Evolutionary conservation across 2,888 invertebrate species (phyloP), one percentile per base, ranked within the genome.

Genomic region (Heliconius charithonia): DNA sequence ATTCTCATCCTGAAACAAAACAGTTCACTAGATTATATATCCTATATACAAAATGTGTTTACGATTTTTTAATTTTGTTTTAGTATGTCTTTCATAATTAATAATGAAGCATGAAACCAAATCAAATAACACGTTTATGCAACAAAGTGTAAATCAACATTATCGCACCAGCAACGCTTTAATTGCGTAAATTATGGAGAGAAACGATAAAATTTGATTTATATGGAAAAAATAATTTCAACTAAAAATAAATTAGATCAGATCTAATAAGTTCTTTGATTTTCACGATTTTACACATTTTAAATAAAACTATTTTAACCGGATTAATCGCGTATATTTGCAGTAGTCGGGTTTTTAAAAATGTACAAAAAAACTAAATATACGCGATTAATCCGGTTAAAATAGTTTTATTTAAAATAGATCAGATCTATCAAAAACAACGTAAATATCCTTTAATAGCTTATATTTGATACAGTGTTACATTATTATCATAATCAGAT

Each of bases 1-100:
- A 56, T 77, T 74, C 63, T 62, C 74, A 63, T 67, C 76, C 81
- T 81, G 80, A 7, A 79, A 81, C 70, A 78, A 79, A 78, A 16
- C 13, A 27, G 16, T 27, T 27, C 6, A 16, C 63, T 63, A 13
- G 13, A 27, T 4, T 63, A 25, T 63, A 25, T 22, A 22, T 22
- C 13, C 22, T 6, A 7, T 32, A 32, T 4, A 4, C 3, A 4
- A 66, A 41, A 69, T 25, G 3, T 16, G 25, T 69, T 27, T 41
- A 45, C 6, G 25, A 25, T 16, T 41, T 69, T 25, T 69, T 45
- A 69, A 45, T 25, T 16, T 41, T 45, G 67, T 69, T 45, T 69
- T 41, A 41, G 41, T 27, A 16, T 69, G 69, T 69, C 41, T 69
- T 45, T 45, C 1, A n/a, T 32, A 59, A 59, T 59, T 25, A 72